Conservation (phyloP, 2,888 invertebrate species). For the Mimachlamys varia region DNA sequence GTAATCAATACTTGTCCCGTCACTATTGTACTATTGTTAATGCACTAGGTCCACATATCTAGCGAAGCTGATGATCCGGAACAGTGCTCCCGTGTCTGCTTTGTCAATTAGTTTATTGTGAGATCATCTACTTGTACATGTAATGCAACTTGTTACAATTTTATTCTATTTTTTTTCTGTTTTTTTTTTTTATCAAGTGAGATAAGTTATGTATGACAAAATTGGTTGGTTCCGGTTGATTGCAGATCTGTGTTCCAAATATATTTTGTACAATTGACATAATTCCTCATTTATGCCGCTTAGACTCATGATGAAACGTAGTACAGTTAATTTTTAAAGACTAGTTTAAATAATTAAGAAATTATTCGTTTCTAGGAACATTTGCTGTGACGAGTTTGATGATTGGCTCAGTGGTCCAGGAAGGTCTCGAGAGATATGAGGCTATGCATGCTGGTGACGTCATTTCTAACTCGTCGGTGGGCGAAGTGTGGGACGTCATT, state of each 20-base stretch:
- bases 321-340: too few species aligned
- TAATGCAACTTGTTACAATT: neutral
- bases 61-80: neutral
- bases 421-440: constrained; percentile 41
- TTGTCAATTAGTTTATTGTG: constrained; percentile 6
- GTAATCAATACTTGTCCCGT: neutral
- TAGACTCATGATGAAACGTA: too few species aligned
- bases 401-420: constrained; percentile 90
- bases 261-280: neutral
- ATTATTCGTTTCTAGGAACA: constrained; percentile 77
- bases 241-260: neutral
- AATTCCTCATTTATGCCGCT: neutral
- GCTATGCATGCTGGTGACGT: neutral
- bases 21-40: neutral
- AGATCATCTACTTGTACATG: neutral
- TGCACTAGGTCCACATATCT: neutral
- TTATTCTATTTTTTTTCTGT: neutral
- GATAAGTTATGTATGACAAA: neutral
- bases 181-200: neutral
- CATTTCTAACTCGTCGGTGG: neutral
- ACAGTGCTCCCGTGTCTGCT: neutral
- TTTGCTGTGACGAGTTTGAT: constrained; percentile 93
- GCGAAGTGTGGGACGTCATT: neutral
- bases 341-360: too few species aligned
- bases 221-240: neutral